Evolutionary conservation across 2,888 invertebrate genomes (phyloP).

Genomic region (Neoitamus cyanurus): DNA sequence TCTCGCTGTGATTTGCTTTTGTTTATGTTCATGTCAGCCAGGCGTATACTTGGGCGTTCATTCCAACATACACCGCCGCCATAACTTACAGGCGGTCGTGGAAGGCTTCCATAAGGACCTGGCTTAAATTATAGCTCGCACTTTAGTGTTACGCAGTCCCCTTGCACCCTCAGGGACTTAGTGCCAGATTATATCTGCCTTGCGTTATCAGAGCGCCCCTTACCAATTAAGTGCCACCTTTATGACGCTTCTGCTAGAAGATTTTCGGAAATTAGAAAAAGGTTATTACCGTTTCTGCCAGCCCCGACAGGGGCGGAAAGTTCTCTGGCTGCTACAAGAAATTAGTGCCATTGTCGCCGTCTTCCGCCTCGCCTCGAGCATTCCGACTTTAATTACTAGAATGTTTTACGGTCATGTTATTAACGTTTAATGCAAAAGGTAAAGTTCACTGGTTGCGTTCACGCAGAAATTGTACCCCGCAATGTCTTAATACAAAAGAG

Average conservation of each 20-base stretch:
- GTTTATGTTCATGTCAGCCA: neutral
- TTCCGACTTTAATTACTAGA: slow-evolving; percentile 44
- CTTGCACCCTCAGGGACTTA: neutral
- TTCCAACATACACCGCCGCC: neutral
- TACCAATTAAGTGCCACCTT: slow-evolving; percentile 13
- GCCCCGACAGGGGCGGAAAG: neutral
- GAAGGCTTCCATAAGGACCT: too few species aligned
- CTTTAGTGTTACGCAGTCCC: too few species aligned
- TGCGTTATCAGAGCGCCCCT: neutral
- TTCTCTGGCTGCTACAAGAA: neutral
- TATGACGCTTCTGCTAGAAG: neutral
- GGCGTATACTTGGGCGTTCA: neutral
- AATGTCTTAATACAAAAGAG: too few species aligned
- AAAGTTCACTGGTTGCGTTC: neutral
- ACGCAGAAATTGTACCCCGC: too few species aligned
- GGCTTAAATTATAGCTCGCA: too few species aligned
- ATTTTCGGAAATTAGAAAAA: slow-evolving; percentile 22
- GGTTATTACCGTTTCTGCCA: neutral
- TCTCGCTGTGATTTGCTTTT: slow-evolving; percentile 21
- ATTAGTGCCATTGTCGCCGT: slow-evolving; percentile 20
- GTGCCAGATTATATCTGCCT: neutral
- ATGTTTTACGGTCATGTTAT: slow-evolving; percentile 48
- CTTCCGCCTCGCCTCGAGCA: neutral
- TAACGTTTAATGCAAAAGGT: slow-evolving; percentile 47
- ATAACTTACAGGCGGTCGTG: neutral